Conservation (phyloP, 2,113 vertebrate species). For the Argyrosomus japonicus region DNA sequence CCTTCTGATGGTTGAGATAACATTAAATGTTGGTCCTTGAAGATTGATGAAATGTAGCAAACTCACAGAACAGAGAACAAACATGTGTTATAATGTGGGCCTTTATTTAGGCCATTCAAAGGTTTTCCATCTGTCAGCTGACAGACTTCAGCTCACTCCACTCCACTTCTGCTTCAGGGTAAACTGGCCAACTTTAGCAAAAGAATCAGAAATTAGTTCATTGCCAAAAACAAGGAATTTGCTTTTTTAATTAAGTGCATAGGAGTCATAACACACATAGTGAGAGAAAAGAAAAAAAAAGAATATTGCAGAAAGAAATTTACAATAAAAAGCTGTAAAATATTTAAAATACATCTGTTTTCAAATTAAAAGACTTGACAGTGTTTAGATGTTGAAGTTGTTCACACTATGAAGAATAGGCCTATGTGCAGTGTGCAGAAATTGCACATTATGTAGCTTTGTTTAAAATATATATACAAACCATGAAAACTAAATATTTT, state of each 20-base stretch:
- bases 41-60: conserved; percentile 5
- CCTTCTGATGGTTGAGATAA: conserved; percentile 18
- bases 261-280: neutral
- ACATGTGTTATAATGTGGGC: conserved; percentile 9
- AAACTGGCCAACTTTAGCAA: neutral
- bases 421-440: too few species aligned
- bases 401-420: too few species aligned
- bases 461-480: too few species aligned
- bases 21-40: neutral
- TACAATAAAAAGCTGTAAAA: neutral
- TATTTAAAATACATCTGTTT: neutral
- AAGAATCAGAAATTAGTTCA: neutral
- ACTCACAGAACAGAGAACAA: conserved; percentile 21
- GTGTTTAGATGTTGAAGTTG: too few species aligned
- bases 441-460: too few species aligned
- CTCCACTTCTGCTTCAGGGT: neutral
- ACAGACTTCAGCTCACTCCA: neutral
- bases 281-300: neutral
- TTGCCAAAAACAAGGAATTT: neutral
- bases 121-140: neutral
- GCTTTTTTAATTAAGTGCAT: neutral
- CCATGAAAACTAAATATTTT: too few species aligned
- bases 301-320: neutral
- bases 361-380: neutral
- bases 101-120: conserved; percentile 17